A percentile compares a stretch with the other conserved stretches of the same genome.
Conservation (phyloP, 2,113 vertebrate genomes). For the Psammodynastes pulverulentus region DNA sequence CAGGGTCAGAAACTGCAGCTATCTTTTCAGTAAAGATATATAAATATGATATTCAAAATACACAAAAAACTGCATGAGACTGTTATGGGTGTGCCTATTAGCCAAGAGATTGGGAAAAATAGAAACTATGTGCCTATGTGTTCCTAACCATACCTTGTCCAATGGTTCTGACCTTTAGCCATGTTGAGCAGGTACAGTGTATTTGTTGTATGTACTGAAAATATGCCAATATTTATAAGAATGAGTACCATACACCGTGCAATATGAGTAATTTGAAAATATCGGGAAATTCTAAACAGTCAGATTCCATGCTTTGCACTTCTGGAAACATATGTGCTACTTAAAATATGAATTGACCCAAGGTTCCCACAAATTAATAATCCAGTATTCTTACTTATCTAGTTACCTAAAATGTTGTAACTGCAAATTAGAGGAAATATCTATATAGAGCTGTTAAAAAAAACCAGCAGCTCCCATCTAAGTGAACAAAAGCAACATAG, state of each 20-base stretch:
- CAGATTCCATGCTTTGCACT: background rate
- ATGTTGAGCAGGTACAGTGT: background rate
- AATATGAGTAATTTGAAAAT: background rate
- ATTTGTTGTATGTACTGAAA: too few relatives aligned
- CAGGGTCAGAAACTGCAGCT: background rate
- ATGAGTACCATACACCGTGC: background rate
- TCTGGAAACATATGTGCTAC: background rate
- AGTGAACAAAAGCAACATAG: background rate
- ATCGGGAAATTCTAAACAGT: background rate
- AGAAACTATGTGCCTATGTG: background rate
- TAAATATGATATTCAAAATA: background rate
- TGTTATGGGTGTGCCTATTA: background rate
- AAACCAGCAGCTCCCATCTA: rapidly evolving
- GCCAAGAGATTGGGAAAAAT: background rate
- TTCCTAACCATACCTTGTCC: background rate
- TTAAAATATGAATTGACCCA: background rate
- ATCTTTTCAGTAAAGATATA: background rate
- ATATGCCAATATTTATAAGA: background rate
- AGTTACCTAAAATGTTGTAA: background rate
- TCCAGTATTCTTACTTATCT: background rate
- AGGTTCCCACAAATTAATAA: background rate
- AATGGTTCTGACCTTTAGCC: background rate
- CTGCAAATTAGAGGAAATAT: background rate
- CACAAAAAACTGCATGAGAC: background rate
- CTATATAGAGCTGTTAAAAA: background rate